Evolutionary conservation across 64 coral and sea anemone genomes (phyloP), one percentile per base, ranked within the genome.

Genomic region (Montipora capricornis): DNA sequence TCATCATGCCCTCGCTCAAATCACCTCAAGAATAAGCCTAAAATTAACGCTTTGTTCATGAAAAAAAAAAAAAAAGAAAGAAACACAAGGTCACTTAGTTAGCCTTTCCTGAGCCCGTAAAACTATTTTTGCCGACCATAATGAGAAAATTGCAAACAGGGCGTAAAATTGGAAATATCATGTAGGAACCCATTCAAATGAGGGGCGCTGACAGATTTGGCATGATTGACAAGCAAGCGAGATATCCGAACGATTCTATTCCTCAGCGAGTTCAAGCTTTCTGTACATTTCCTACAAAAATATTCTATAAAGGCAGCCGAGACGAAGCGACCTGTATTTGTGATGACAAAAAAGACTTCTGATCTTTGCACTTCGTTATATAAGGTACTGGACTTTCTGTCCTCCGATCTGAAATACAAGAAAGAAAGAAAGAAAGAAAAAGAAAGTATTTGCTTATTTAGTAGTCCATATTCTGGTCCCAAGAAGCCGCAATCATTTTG

Each of bases 351-450:
- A 19, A 83, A 66, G 62, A 46, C 61, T 85, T n/a, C 29, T 67
- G 26, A 84, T 45, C 47, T 70, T 9, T 49, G 64, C 48, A 49
- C 45, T 50, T 49, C 45, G 5, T 85, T 46, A 85, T 50, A 85
- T 85, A 22, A 85, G 82, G 47, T 85, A 85, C 44, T 85, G 82
- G 47, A 85, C 82, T 85, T 85, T 86, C 16, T 73, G 82, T 24
- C 82, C 82, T 86, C 82, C 82, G 45, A 86, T 71, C 82, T 86
- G 82, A 49, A 71, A 86, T 13, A 4, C 60, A 49, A 73, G 16
- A 13, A 4, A 2, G n/a, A 84, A 68, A 17, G 19, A 2, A 19
- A 8, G 45, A 51, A 37, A 37, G 37, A 37, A 37, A 37, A 37
- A 37, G 37, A 37, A 37, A 37, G 2, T 37, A 37, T 37, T 37